Evolutionary conservation across 2,888 invertebrate genomes (phyloP), one percentile per base, ranked within the genome.

Genomic region (Pheosia gnoma): DNA sequence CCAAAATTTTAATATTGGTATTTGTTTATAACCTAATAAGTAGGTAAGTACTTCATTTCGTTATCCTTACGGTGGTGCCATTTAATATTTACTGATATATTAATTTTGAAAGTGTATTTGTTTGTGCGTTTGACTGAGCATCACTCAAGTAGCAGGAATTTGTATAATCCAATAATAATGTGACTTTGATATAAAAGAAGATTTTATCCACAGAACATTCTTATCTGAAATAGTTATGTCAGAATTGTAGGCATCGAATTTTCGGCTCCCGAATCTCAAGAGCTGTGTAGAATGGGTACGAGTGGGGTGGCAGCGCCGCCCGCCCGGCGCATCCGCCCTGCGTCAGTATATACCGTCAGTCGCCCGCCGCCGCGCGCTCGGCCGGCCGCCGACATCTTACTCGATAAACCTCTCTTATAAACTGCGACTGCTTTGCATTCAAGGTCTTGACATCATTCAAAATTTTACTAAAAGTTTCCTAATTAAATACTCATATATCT

Each of bases 251-350:
- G 13, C 8, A 51, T 51, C 51, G 25, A 51, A 66, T 54, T 67
- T 72, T 72, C 65, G 75, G 75, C 66, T 72, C 66, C 71, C 64
- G 68, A 83, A 81, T 81, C 73, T 67, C 66, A 58, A 64, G 67
- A 79, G 72, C 69, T 70, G 77, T 74, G 77, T 72, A 74, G 74
- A 78, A 72, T 70, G 77, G 72, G 82, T 69, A 82, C 77, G 84
- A 85, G 85, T 84, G 86, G 85, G 85, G 85, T 84, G 86, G 85
- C 79, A 83, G 91, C 91, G 90, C 88, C 86, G 82, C 85, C 85
- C 86, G 80, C 85, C 87, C 87, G 89, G 90, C 91, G 92, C 92
- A 90, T 88, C 90, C 88, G 90, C 90, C 91, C 91, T 91, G 92
- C 92, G 92, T 83, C 91, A 91, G 82, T 88, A 25, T 25, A 25